These are phyloP conservation scores for Anoplolepis gracilipes DNA, from an alignment of 1,140 invertebrate genomes.

Conservation along the genomic window DNA sequence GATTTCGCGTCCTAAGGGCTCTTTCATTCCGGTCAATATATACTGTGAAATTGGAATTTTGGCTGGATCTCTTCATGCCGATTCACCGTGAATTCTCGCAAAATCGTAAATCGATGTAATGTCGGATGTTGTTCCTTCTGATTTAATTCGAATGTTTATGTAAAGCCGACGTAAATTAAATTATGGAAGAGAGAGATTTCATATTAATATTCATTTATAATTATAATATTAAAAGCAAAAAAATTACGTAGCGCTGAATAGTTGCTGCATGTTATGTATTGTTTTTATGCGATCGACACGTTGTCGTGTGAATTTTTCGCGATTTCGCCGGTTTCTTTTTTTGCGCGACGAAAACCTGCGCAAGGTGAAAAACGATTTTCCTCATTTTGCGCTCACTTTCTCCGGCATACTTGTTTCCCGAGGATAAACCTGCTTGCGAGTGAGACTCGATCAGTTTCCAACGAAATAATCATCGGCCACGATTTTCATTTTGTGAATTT, in stretches of 20 bases:
- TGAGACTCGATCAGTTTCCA: slow-evolving; percentile 28
- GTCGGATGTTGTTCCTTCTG: not conserved
- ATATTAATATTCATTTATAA: too few relatives aligned
- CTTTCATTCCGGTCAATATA: slow-evolving; percentile 17
- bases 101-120: slow-evolving; percentile 21
- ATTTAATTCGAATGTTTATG: not conserved
- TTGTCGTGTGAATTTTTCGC: not conserved
- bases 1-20: slow-evolving; percentile 41
- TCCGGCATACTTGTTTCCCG: slow-evolving; percentile 4
- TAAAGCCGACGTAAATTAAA: not conserved
- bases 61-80: not conserved
- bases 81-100: slow-evolving; percentile 40
- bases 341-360: not conserved
- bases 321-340: not conserved
- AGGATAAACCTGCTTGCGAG: slow-evolving; percentile 34
- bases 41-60: slow-evolving; percentile 9
- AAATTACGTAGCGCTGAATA: too few relatives aligned
- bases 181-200: not conserved
- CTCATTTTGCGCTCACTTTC: slow-evolving; percentile 47
- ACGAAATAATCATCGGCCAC: slow-evolving; percentile 45
- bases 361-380: slow-evolving; percentile 40
- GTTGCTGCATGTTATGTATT: not conserved
- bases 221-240: too few relatives aligned
- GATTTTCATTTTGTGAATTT: slow-evolving; percentile 70
- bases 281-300: not conserved